Evolutionary conservation across 2,113 vertebrate species (phyloP).

Genomic region (Coptodon bakossiorum): DNA sequence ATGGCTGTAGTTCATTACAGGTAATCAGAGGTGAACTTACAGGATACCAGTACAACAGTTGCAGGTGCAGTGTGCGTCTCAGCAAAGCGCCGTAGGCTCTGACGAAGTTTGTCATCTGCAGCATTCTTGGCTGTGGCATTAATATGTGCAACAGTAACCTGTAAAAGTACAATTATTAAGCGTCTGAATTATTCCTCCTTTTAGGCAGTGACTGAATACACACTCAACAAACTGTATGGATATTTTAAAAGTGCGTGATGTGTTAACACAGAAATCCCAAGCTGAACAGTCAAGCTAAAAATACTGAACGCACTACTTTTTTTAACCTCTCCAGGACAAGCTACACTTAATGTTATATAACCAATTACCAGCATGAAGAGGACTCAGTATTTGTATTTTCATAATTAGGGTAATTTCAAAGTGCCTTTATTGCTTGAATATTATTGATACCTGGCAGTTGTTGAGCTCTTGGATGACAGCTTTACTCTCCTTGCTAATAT

Average conservation of each 20-base stretch:
- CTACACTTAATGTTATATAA: not conserved
- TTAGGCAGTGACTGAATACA: not conserved
- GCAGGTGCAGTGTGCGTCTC: slow-evolving; percentile 94
- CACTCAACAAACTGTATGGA: not conserved
- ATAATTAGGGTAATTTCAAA: not conserved
- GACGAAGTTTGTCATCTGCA: slow-evolving; percentile 94
- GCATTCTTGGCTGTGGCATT: slow-evolving; percentile 99
- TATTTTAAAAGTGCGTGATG: not conserved
- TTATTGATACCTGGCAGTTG: slow-evolving; percentile 88
- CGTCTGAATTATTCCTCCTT: not conserved
- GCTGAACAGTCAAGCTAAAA: not conserved
- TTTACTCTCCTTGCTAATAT: slow-evolving; percentile 97
- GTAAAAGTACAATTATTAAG: not conserved
- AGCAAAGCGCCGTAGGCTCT: slow-evolving; percentile 93
- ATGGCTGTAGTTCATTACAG: not conserved
- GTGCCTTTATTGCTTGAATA: not conserved
- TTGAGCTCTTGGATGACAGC: slow-evolving; percentile 98
- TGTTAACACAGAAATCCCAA: not conserved
- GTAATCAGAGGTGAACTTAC: slow-evolving; percentile 66
- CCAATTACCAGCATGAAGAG: not conserved
- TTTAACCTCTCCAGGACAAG: not conserved
- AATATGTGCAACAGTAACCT: slow-evolving; percentile 98
- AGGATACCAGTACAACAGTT: slow-evolving; percentile 93
- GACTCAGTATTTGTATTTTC: not conserved
- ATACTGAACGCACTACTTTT: not conserved